Conservation (phyloP, 2,113 vertebrate species). For the Scortum barcoo region DNA sequence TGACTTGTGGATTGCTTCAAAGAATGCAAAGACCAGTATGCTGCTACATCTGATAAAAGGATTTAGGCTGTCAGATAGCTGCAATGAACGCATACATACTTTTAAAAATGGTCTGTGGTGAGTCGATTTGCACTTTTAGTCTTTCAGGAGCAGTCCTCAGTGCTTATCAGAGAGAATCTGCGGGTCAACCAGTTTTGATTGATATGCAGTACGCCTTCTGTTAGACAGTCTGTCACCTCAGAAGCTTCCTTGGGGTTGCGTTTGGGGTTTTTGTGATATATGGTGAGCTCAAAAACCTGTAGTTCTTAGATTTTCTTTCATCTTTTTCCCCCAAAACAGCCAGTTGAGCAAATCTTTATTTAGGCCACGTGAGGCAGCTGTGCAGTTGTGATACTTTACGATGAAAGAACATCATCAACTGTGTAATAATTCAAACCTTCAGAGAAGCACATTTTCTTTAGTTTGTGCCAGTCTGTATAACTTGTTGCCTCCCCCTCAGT, state of each 20-base stretch:
- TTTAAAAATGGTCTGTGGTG: neutral
- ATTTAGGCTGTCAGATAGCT: neutral
- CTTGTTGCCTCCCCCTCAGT: neutral
- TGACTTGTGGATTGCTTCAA: slow-evolving; percentile 1
- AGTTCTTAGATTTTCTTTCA: neutral
- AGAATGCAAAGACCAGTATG: neutral
- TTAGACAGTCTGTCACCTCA: neutral
- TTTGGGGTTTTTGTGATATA: neutral
- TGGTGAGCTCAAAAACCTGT: neutral
- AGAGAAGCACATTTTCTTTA: neutral
- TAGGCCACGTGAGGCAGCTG: neutral
- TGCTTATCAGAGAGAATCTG: slow-evolving; percentile 12
- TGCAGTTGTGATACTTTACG: slow-evolving; percentile 6
- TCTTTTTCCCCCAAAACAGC: neutral
- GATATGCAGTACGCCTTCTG: neutral
- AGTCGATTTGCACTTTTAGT: neutral
- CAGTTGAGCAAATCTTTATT: neutral
- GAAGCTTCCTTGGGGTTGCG: neutral
- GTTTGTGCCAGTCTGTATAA: neutral
- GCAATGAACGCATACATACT: neutral
- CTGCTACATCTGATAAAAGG: neutral
- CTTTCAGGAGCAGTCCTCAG: neutral
- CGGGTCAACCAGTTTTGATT: slow-evolving; percentile 1
- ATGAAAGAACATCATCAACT: neutral
- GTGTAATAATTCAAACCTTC: neutral